phyloP scores from a whole-genome alignment of 2,888 invertebrate genomes.

The Copidosoma aretas region DNA sequence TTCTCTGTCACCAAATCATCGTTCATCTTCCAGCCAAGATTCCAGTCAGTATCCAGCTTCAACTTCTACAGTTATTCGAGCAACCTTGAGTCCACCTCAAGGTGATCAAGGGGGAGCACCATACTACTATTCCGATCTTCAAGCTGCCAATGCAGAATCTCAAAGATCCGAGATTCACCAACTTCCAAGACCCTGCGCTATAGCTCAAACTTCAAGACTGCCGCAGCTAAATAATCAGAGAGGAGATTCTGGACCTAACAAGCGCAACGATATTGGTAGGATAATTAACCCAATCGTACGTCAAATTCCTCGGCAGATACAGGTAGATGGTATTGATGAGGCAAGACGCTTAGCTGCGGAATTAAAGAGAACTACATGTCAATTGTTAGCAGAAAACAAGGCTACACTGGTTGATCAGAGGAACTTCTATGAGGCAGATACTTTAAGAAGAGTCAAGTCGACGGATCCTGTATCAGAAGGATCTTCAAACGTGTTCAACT shows the following conservation, averaged over 20 bases:
- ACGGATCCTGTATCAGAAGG: conserved; percentile 57
- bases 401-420: conserved; percentile 68
- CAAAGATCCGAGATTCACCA: conserved; percentile 16
- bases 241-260: conserved; percentile 66
- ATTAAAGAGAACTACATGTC: conserved; percentile 57
- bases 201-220: conserved; percentile 50
- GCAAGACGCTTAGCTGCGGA: conserved; percentile 59
- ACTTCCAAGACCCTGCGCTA: conserved; percentile 13
- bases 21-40: conserved; percentile 51
- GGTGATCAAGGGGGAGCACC: conserved; percentile 75
- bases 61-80: conserved; percentile 40
- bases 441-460: conserved; percentile 65
- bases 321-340: conserved; percentile 56
- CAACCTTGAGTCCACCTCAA: conserved; percentile 42
- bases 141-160: conserved; percentile 41
- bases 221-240: conserved; percentile 76
- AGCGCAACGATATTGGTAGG: conserved; percentile 71
- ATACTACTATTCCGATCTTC: conserved; percentile 85
- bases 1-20: conserved; percentile 50
- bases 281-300: conserved; percentile 73
- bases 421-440: conserved; percentile 76
- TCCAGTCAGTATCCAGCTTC: conserved; percentile 44
- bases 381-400: conserved; percentile 57
- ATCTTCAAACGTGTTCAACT: conserved; percentile 49
- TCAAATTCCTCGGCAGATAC: conserved; percentile 54